Percentiles rank a stretch among this genome's conserved stretches.
phyloP scores from a whole-genome alignment of 2,113 vertebrate genomes.

The Haemorhous mexicanus region DNA sequence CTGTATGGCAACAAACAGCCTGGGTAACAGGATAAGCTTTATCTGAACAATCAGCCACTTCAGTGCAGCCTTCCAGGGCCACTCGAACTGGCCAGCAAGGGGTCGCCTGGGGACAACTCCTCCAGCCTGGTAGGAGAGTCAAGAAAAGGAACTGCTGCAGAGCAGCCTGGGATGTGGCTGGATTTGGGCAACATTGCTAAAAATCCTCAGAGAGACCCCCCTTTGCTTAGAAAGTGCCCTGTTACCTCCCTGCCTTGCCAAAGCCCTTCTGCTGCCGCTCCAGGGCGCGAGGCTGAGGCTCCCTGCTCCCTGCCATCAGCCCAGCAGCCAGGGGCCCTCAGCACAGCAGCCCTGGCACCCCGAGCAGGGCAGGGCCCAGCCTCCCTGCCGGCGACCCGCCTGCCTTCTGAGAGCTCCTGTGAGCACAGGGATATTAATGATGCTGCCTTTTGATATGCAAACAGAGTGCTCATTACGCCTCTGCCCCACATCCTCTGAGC shows the following conservation, averaged over 20 bases:
- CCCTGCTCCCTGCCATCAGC: accelerated
- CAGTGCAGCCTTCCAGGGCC: not conserved
- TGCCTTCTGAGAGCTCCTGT: not conserved
- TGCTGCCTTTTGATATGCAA: slow-evolving; percentile 71
- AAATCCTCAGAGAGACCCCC: not conserved
- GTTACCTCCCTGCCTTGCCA: not conserved
- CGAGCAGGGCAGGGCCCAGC: accelerated
- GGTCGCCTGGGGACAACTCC: slow-evolving; percentile 11
- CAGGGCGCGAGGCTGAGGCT: accelerated
- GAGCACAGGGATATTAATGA: slow-evolving; percentile 25
- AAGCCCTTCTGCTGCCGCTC: not conserved
- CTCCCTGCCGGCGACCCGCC: not conserved
- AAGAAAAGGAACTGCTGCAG: not conserved
- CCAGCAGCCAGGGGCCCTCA: not conserved
- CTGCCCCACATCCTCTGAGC: slow-evolving; percentile 57
- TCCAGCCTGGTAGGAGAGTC: not conserved
- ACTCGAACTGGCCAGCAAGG: not conserved
- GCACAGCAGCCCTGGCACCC: not conserved
- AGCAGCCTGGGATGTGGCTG: not conserved
- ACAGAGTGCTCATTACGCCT: slow-evolving; percentile 42
- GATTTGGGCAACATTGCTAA: not conserved
- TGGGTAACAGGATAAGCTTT: slow-evolving; percentile 48
- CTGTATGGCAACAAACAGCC: slow-evolving; percentile 3
- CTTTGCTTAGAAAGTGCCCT: not conserved
- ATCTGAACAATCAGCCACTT: slow-evolving; percentile 55